Base-by-base conservation (phyloP, 2,888 invertebrate genomes). In the Noctuana brunneofusca region DNA sequence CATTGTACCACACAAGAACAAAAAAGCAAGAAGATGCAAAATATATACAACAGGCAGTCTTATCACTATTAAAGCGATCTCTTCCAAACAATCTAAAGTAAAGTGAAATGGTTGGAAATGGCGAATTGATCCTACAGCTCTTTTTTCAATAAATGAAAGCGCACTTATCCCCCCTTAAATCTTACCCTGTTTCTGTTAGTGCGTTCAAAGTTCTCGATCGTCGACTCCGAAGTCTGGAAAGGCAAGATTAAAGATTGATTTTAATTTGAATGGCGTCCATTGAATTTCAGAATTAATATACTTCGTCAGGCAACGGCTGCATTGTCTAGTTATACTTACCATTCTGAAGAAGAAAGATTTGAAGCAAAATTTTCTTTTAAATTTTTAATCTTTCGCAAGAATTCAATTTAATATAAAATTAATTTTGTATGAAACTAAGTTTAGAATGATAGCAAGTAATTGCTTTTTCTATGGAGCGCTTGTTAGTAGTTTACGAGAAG, bases 231-330 rank as follows among this genome's bases (percentile, higher is more conserved):
- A 41, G 49, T 38, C 55, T 62, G 62, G 49, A 38, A 43, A 62
- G 27, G 54, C 54, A 49, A 62, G 62, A 62, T 56, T 62, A 56
- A 62, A 38, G 46, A 62, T 62, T 62, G 62, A 62, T 62, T 62
- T 62, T 62, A 62, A 62, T 62, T 62, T 56, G 30, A 62, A 55
- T 41, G 48, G 49, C 49, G 49, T 62, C 30, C 48, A 55, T 62
- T 62, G 62, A 56, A 62, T 49, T 49, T 62, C 62, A 55, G 14
- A 41, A 62, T 62, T 62, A 62, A 55, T 55, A 55, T 50, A 56
- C 27, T 41, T 41, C 46, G 55, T n/a, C 62, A 24, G 46, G 62
- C 55, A 60, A 54, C 46, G 46, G 54, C 54, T 60, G 60, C 60
- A 55, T 49, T 55, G 38, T 62, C 55, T 62, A 62, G 46, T 38